These are phyloP conservation scores for Alloplasta piceator DNA, from an alignment of 2,888 invertebrate genomes.

Conservation along the genomic window DNA sequence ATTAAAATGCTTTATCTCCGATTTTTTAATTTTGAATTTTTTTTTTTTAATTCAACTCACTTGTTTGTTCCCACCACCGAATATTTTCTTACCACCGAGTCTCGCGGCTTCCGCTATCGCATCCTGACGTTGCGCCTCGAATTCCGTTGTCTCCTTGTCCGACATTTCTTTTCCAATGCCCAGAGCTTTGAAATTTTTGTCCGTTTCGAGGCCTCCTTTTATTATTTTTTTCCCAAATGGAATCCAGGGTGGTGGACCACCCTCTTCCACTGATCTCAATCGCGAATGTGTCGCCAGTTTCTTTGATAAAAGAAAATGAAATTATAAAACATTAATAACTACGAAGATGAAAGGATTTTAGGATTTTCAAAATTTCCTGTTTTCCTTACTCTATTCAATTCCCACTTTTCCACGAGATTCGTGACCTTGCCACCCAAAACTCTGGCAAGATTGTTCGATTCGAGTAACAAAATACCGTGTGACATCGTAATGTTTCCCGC, in stretches of 20 bases:
- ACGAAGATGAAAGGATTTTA: background rate
- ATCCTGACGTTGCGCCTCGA: conserved; percentile 94
- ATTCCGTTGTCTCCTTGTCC: conserved; percentile 90
- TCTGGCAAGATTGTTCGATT: conserved; percentile 86
- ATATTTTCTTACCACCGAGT: conserved; percentile 85
- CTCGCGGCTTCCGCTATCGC: conserved; percentile 95
- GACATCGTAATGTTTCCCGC: conserved; percentile 86
- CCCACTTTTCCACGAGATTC: conserved; percentile 95
- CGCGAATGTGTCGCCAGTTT: conserved; percentile 80
- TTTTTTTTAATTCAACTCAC: conserved; percentile 65
- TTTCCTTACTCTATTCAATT: conserved; percentile 85
- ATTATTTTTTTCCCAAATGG: conserved; percentile 93
- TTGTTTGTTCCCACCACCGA: conserved; percentile 85
- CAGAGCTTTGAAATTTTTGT: conserved; percentile 89
- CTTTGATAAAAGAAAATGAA: conserved; percentile 68
- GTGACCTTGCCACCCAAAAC: conserved; percentile 94
- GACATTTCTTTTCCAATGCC: conserved; percentile 86
- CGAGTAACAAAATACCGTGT: conserved; percentile 90
- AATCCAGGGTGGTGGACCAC: conserved; percentile 96
- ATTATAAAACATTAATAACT: background rate
- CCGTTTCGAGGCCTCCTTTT: conserved; percentile 84
- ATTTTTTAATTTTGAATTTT: background rate
- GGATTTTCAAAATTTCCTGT: background rate
- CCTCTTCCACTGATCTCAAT: conserved; percentile 87
- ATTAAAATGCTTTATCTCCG: background rate